phyloP scores from a whole-genome alignment of 92 coral and sea anemone species.

The Meandrina meandrites region DNA sequence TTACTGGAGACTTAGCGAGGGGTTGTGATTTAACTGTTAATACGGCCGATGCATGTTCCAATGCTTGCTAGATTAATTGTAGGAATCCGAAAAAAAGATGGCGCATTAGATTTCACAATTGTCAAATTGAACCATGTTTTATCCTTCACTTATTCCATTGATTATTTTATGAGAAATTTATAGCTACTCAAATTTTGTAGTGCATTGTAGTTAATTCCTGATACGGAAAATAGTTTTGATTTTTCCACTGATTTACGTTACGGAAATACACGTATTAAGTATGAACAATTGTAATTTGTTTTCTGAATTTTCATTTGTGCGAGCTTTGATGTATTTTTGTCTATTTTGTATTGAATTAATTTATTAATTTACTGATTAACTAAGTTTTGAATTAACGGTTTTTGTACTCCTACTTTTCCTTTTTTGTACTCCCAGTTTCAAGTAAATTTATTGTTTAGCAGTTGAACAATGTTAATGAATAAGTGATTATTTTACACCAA shows the following conservation, averaged over 20 bases:
- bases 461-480: not conserved
- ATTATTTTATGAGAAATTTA: not conserved
- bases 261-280: too few species aligned
- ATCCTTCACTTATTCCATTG: not conserved
- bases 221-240: not conserved
- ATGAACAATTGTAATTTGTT: not conserved
- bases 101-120: not conserved
- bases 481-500: not conserved
- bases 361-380: not conserved
- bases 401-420: not conserved
- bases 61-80: not conserved
- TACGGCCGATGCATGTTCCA: not conserved
- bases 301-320: not conserved
- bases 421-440: not conserved
- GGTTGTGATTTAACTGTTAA: not conserved
- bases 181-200: not conserved
- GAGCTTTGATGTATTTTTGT: not conserved
- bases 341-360: not conserved
- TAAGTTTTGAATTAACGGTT: not conserved
- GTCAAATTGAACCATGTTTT: not conserved
- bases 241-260: not conserved
- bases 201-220: not conserved
- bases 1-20: not conserved
- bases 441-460: too few species aligned
- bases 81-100: not conserved